Conservation (phyloP, 2,113 vertebrate genomes). For the Oryzias javanicus region DNA sequence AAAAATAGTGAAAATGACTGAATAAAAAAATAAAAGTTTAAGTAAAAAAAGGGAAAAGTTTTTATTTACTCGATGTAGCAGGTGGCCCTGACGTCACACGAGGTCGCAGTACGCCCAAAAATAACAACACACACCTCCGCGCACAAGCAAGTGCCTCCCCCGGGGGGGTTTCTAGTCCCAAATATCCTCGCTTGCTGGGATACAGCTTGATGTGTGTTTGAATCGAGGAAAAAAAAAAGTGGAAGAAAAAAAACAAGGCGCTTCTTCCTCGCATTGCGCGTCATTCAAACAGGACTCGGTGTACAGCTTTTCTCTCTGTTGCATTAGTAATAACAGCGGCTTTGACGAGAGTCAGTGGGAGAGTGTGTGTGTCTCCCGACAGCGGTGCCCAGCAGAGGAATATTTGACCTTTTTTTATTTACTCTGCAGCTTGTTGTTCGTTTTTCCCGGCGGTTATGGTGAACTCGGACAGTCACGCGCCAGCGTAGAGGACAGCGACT, state of each 20-base stretch:
- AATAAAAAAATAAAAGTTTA: not conserved
- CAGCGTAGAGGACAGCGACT: slow-evolving; percentile 49
- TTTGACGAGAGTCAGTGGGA: slow-evolving; percentile 76
- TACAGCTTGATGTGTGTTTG: slow-evolving; percentile 78
- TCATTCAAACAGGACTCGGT: slow-evolving; percentile 78
- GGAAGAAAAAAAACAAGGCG: slow-evolving; percentile 71
- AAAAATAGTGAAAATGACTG: no score
- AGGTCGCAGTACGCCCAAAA: slow-evolving; percentile 78
- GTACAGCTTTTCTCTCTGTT: slow-evolving; percentile 73
- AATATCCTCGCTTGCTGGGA: slow-evolving; percentile 70
- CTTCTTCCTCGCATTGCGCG: slow-evolving; percentile 77
- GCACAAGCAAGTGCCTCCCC: slow-evolving; percentile 70
- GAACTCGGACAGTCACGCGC: slow-evolving; percentile 75
- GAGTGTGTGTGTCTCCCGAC: slow-evolving; percentile 69
- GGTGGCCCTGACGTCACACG: slow-evolving; percentile 89
- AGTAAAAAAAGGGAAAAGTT: slow-evolving; percentile 72
- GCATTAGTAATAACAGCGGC: slow-evolving; percentile 83
- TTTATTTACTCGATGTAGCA: slow-evolving; percentile 82
- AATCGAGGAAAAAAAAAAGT: slow-evolving; percentile 49
- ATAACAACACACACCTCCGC: slow-evolving; percentile 70
- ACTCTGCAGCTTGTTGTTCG: slow-evolving; percentile 71
- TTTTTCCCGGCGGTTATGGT: slow-evolving; percentile 68
- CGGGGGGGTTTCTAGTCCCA: slow-evolving; percentile 74
- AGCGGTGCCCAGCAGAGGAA: slow-evolving; percentile 78
- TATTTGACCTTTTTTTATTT: slow-evolving; percentile 73